phyloP scores from a whole-genome alignment of 2,888 invertebrate species.

The Phengaris alcon region DNA sequence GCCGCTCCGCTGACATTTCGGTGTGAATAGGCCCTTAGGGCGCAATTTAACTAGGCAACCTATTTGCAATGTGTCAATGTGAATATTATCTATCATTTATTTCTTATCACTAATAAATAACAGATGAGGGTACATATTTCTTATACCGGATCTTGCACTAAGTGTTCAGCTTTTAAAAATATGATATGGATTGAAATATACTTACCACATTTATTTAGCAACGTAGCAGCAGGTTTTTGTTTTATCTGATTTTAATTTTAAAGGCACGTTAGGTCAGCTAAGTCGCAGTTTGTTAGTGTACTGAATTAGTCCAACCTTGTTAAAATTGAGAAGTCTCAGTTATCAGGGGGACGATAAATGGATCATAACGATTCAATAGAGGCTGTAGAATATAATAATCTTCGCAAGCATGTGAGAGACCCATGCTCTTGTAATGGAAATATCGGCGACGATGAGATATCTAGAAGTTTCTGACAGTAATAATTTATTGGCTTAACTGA shows the following conservation, averaged over 20 bases:
- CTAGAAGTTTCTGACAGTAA: neutral
- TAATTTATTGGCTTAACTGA: neutral
- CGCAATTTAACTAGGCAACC: no score
- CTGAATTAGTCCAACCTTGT: neutral
- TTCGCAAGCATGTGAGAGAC: neutral
- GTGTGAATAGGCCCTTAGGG: no score
- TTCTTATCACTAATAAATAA: no score
- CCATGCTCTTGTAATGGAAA: neutral
- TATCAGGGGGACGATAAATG: neutral
- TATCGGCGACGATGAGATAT: neutral
- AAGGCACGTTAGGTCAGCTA: neutral
- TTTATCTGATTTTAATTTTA: neutral
- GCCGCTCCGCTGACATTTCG: no score
- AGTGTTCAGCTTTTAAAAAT: neutral
- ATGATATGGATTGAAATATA: neutral
- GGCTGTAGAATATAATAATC: neutral
- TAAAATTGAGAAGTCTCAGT: neutral
- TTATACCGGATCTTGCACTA: no score
- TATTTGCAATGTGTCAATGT: no score
- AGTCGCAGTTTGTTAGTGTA: neutral
- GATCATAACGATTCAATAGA: no score
- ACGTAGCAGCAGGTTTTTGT: no score
- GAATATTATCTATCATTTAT: no score
- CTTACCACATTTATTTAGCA: neutral
- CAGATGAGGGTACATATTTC: no score